phyloP scores from a whole-genome alignment of 1,140 invertebrate genomes.

The Drosophila leontia region DNA sequence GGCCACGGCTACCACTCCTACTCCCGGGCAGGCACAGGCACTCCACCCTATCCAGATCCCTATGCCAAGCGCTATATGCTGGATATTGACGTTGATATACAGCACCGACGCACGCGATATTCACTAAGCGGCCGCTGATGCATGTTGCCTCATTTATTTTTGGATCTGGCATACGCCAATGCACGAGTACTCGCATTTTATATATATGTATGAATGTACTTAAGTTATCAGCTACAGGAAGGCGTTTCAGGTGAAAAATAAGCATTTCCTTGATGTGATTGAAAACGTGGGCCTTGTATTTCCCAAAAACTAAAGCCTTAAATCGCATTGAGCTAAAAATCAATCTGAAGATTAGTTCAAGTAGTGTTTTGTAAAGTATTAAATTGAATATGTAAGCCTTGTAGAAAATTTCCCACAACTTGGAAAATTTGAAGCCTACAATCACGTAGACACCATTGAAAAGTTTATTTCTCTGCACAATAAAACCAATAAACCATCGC shows the following conservation, averaged over 20 bases:
- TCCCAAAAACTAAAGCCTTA: background rate
- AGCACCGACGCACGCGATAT: constrained; percentile 76
- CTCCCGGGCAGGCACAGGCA: constrained; percentile 67
- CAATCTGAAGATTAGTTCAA: background rate
- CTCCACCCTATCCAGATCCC: constrained; percentile 72
- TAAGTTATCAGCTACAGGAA: constrained; percentile 9
- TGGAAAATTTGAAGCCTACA: constrained; percentile 20
- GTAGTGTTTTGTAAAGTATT: too few species aligned
- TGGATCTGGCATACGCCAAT: constrained; percentile 60
- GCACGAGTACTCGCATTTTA: constrained; percentile 20
- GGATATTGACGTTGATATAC: constrained; percentile 84
- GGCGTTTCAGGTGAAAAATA: constrained; percentile 17
- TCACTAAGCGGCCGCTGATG: constrained; percentile 53
- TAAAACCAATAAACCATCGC: constrained; percentile 49
- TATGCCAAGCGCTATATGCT: constrained; percentile 35
- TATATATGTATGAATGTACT: constrained; percentile 13
- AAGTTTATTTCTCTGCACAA: constrained; percentile 47
- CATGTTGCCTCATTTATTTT: constrained; percentile 76
- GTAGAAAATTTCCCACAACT: constrained; percentile 21
- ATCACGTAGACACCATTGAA: constrained; percentile 50
- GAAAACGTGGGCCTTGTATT: background rate
- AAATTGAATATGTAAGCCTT: too few species aligned
- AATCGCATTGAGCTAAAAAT: background rate
- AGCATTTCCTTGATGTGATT: background rate
- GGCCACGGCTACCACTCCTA: constrained; percentile 69